Percentiles rank a stretch among this genome's conserved stretches.
Evolutionary conservation across 37 sponge, comb jelly and placozoan species (phyloP).

Genomic region (Ianthella basta): DNA sequence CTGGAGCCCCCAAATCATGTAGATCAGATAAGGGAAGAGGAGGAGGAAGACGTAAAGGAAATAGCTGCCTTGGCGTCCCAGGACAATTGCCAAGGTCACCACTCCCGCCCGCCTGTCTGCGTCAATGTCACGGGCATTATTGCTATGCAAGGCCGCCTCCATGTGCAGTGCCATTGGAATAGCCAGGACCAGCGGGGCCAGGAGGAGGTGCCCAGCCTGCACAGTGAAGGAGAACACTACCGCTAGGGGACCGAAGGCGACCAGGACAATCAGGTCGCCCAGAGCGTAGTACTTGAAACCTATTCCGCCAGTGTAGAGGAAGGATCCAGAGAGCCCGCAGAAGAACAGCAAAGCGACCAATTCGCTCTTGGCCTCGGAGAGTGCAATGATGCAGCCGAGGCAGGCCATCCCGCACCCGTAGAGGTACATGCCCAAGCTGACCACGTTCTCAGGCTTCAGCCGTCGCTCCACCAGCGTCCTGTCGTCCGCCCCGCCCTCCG

Average conservation of each 20-base stretch:
- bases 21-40: constrained; percentile 76
- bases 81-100: constrained; percentile 68
- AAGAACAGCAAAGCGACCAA: constrained; percentile 78
- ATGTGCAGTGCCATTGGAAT: constrained; percentile 77
- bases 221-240: constrained; percentile 74
- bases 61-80: constrained; percentile 75
- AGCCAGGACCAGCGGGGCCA: constrained; percentile 66
- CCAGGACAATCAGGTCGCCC: constrained; percentile 79
- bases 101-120: constrained; percentile 53
- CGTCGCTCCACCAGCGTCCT: constrained; percentile 47
- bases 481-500: constrained; percentile 33
- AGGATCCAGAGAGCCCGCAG: constrained; percentile 87
- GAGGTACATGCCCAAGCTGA: constrained; percentile 67
- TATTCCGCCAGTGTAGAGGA: constrained; percentile 87
- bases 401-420: constrained; percentile 71
- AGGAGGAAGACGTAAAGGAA: constrained; percentile 75
- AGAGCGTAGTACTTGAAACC: constrained; percentile 85
- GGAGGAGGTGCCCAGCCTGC: constrained; percentile 60
- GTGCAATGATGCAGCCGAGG: constrained; percentile 48
- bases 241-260: constrained; percentile 85
- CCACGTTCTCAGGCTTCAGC: constrained; percentile 53
- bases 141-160: constrained; percentile 86
- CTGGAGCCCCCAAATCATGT: constrained; percentile 55
- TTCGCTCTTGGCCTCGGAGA: constrained; percentile 65
- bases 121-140: constrained; percentile 69